Percentiles rank a stretch among this genome's conserved stretches.
phyloP scores from a whole-genome alignment of 2,888 invertebrate genomes.

The Tillus elongatus region DNA sequence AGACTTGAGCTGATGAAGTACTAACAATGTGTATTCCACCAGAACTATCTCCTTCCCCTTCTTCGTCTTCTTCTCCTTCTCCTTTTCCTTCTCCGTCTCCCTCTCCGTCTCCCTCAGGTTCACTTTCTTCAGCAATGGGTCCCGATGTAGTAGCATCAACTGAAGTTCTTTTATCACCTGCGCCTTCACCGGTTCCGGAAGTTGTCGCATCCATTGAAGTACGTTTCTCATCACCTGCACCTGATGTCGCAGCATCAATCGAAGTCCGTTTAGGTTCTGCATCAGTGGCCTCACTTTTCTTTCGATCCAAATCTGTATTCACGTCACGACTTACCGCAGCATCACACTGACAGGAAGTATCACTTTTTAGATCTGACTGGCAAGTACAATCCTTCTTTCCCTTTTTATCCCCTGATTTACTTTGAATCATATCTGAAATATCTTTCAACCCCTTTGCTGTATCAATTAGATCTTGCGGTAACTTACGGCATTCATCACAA shows the following conservation, averaged over 20 bases:
- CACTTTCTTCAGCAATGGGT: too few relatives aligned
- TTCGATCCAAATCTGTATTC: not conserved
- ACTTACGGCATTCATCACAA: slow-evolving; percentile 25
- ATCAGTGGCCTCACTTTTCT: not conserved
- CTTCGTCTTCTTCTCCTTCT: too few relatives aligned
- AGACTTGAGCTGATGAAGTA: not conserved
- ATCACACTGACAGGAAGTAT: slow-evolving; percentile 15
- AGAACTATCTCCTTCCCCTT: not conserved
- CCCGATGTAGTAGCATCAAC: not conserved
- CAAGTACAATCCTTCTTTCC: slow-evolving; percentile 10
- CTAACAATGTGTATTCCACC: not conserved
- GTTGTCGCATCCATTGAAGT: not conserved
- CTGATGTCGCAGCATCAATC: too few relatives aligned
- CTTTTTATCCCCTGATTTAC: slow-evolving; percentile 7
- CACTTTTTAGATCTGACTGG: slow-evolving; percentile 16
- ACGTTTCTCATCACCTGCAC: not conserved
- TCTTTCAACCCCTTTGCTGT: slow-evolving; percentile 33
- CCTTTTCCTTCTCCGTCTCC: too few relatives aligned
- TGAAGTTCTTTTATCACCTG: not conserved
- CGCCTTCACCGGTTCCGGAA: not conserved
- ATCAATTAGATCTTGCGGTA: slow-evolving; percentile 30
- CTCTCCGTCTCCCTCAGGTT: too few relatives aligned
- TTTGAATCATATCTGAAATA: slow-evolving; percentile 31
- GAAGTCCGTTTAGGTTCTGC: not conserved
- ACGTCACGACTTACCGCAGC: slow-evolving; percentile 1